Evolutionary conservation across 2,888 invertebrate species (phyloP).

Genomic region (Drosophila putrida): DNA sequence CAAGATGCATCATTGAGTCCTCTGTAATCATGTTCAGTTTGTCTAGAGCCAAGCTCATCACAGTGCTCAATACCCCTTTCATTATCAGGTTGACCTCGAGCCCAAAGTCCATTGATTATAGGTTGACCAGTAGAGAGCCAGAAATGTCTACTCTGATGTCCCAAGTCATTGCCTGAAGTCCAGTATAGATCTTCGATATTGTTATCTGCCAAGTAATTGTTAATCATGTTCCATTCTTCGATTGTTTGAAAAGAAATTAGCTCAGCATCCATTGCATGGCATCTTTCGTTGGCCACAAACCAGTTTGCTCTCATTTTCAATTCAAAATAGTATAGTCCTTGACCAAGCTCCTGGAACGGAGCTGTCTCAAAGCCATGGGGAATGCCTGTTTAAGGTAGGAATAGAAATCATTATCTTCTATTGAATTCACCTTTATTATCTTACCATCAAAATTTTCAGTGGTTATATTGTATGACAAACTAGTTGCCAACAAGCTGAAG

Average conservation of each 20-base stretch:
- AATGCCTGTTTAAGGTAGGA: neutral
- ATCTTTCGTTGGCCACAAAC: constrained; percentile 1
- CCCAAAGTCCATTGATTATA: neutral
- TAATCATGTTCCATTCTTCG: neutral
- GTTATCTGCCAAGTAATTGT: constrained; percentile 1
- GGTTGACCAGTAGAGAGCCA: neutral
- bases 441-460: neutral
- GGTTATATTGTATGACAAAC: neutral
- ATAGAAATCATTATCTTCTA: neutral
- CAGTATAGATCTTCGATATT: neutral
- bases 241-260: constrained; percentile 1
- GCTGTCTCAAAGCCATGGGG: neutral
- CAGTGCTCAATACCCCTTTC: neutral
- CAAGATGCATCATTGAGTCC: neutral
- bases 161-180: neutral
- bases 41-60: neutral
- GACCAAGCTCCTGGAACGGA: neutral
- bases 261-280: neutral
- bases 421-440: neutral
- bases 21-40: neutral
- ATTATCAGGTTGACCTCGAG: neutral
- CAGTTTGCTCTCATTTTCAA: neutral
- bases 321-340: neutral
- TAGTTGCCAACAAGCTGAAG: neutral
- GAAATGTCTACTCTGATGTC: neutral